Evolutionary conservation across 2,797 vertebrate genomes (phyloP).

Genomic region (Sebastiscus albofasciatus): DNA sequence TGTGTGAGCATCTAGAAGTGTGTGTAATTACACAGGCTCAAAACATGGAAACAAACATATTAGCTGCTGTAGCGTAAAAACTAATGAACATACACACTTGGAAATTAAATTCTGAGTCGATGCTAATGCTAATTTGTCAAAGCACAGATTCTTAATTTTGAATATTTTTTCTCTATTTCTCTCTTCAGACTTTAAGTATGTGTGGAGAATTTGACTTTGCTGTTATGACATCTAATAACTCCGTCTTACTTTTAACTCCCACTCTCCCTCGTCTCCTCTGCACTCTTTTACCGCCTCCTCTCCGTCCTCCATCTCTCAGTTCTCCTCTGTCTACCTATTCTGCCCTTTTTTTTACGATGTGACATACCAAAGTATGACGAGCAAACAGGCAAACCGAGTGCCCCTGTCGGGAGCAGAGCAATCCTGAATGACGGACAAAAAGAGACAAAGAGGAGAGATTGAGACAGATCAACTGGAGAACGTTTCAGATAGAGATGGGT

Average conservation of each 20-base stretch:
- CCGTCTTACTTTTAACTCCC: constrained; percentile 14
- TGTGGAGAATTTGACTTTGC: constrained; percentile 2
- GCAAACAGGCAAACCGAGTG: constrained; percentile 44
- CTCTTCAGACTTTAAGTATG: background rate
- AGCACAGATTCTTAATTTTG: background rate
- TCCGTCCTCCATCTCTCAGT: background rate
- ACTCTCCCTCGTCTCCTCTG: background rate
- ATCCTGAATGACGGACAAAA: constrained; percentile 49
- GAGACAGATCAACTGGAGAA: constrained; percentile 60
- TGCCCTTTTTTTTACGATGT: constrained; percentile 18
- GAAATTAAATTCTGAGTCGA: constrained; percentile 7
- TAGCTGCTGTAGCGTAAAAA: background rate
- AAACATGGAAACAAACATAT: constrained; percentile 9
- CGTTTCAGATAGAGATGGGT: constrained; percentile 56
- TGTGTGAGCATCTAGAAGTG: background rate
- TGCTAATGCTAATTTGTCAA: constrained; percentile 12
- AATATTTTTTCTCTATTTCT: background rate
- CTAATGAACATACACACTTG: constrained; percentile 5
- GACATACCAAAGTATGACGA: constrained; percentile 49
- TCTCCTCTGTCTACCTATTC: background rate
- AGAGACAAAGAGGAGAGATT: constrained; percentile 47
- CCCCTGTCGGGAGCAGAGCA: constrained; percentile 20
- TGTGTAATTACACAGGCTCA: constrained; percentile 8
- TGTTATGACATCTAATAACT: constrained; percentile 33
- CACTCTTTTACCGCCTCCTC: background rate